phyloP scores from a whole-genome alignment of 2,888 invertebrate species.

The Capitulum mitella region DNA sequence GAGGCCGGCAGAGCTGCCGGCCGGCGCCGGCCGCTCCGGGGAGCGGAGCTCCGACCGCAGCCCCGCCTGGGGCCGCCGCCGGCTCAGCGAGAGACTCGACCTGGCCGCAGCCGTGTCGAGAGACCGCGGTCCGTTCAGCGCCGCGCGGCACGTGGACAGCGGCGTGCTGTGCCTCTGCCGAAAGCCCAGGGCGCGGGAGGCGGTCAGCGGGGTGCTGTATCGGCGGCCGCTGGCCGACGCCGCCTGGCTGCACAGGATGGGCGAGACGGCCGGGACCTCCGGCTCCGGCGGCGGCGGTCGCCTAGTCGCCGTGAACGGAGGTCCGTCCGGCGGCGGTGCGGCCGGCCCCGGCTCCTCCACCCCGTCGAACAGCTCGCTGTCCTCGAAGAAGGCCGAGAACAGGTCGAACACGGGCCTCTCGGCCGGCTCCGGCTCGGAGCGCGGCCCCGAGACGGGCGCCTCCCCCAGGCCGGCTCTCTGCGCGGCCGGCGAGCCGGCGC shows the following conservation, averaged over 20 bases:
- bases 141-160: neutral
- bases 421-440: neutral
- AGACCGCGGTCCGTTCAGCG: too few species aligned
- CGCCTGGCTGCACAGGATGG: neutral
- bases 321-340: neutral
- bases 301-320: neutral
- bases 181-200: neutral
- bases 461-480: neutral
- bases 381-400: conserved; percentile 4
- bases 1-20: neutral
- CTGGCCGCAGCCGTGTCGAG: too few species aligned
- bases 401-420: neutral
- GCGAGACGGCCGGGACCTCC: neutral
- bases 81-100: too few species aligned
- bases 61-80: neutral
- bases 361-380: neutral
- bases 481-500: neutral
- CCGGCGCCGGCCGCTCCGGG: neutral
- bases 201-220: neutral
- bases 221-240: neutral
- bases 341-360: neutral
- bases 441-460: too few species aligned
- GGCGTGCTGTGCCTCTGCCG: neutral
- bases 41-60: too few species aligned
- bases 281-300: neutral